Evolutionary conservation across 2,113 vertebrate genomes (phyloP), one percentile per base, ranked within the genome.

Genomic region (Petaurus breviceps): DNA sequence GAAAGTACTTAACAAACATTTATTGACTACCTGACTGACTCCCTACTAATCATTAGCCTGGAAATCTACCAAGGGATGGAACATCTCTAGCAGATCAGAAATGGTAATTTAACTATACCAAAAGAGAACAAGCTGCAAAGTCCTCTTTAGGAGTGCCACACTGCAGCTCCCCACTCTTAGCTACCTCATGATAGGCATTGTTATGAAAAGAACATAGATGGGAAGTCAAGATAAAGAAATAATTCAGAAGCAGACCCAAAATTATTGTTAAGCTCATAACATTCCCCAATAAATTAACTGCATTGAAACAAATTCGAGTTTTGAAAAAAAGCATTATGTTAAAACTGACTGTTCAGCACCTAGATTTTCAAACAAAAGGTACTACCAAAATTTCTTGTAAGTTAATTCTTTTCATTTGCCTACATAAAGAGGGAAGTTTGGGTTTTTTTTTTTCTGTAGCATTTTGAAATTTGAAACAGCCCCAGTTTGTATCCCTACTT

Each of bases 301-400:
- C 12, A 37, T 37, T 68, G 61, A 10, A 68, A 68, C 31, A 68
- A 68, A 68, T 37, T 68, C 12, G 14, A n/a, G 31, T 68, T 68
- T 68, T 68, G 31, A 37, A 68, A 16, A 16, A 31, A 68, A 68
- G 61, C 14, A 16, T 68, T 68, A 37, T 68, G 31, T 12, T 4
- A 68, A 31, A 37, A 37, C 61, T 61, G 47, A 10, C 12, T 68
- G 89, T 9, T 43, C 9, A 94, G 46, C 90, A 94, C 94, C 43
- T 97, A 89, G 19, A 77, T 92, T 94, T 91, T 55, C 25, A 68
- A 68, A 14, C 61, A 68, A 37, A 68, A 37, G 31, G 53, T 50
- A 94, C 55, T 96, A 51, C 89, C 55, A 93, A 95, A 97, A 94
- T 94, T 94, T 93, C 91, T 93, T 68, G 22, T 61, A 61, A 77